Base-by-base conservation (phyloP, 2,888 invertebrate genomes). In the Phasia obesa region DNA sequence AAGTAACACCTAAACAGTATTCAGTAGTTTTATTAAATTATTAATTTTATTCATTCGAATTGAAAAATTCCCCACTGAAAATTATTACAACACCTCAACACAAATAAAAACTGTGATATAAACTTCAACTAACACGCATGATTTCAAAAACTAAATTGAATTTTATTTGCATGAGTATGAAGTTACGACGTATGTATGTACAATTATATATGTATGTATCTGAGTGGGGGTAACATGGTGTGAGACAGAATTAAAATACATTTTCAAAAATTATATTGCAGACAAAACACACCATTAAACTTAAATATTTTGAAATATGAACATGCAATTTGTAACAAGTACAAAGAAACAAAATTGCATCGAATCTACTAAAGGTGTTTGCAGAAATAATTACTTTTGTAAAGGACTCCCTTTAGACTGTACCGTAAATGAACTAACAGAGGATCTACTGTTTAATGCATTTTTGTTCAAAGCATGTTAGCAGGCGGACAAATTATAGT, bases 241-340 rank as follows among this genome's bases (percentile, higher is more conserved):
- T n/a, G 57, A 21, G 25, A 44, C 47, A 62, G 27, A 64, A 35
- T 49, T 49, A 1, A 47, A 53, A 60, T 42, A 60, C 9, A 59
- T 13, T 49, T 49, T 49, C 21, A 38, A 69, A 69, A 53, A 42
- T 27, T 62, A 44, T 47, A 70, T 31, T 42, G 6, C 21, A 21
- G 11, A 25, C 35, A 31, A 42, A 51, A 76, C 49, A 79, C 71
- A 59, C 65, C 59, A 79, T 78, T 78, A 71, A 78, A 78, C 38
- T 64, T 64, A 62, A 64, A 57, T 38, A 21, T 65, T 57, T 59
- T 59, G 57, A 71, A 71, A 65, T 59, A 59, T 57, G 51, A 73
- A 78, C 82, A 83, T 70, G 82, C 78, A 83, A 78, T 59, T 70
- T 59, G 71, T 65, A 65, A 73, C 73, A 74, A 67, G 76, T 55